Base-by-base conservation (phyloP, 2,888 invertebrate species). In the Pasiphila rectangulata region DNA sequence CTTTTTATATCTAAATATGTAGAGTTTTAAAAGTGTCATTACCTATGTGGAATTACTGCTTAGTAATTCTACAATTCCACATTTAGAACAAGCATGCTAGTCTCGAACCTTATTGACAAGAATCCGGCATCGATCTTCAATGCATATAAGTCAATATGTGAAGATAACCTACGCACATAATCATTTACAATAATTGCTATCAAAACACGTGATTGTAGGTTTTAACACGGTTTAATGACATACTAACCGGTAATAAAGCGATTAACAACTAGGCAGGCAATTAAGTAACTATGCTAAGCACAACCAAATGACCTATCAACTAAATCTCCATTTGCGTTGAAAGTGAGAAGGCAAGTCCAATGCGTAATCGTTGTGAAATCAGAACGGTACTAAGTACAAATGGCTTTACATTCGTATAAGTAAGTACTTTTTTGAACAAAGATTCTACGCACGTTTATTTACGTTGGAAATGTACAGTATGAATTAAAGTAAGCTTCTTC, bases 311-410 rank as follows among this genome's bases (percentile, higher is more conserved):
- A 16, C 9, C 7, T 27, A 6, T 3, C 32, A 19, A 32, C 5
- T 32, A 10, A 30, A 17, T 30, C 30, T 15, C 4, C 1, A 9
- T 15, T 17, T 30, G 5, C 17, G 41, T 46, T 41, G 45, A 50
- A 50, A 50, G 45, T 46, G 41, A 50, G 37, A 50, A 43, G 45
- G 45, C 23, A 35, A 30, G 3, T 40, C 12, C 23, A 17, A 10
- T n/a, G 19, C 37, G 51, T 43, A 51, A 51, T 43, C 39, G 38
- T 46, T 51, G 27, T 15, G 50, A 50, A 41, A 50, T 34, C 37
- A 27, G 27, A 34, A 38, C 34, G 23, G 39, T 19, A 30, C 10
- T 42, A 46, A 12, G 9, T 50, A 41, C 38, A 29, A 50, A 50
- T 50, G 41, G 21, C 35, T 24, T 41, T 19, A 30, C 12, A 17